Evolutionary conservation across 2,113 vertebrate species (phyloP).

Genomic region (Dasypus novemcinctus): DNA sequence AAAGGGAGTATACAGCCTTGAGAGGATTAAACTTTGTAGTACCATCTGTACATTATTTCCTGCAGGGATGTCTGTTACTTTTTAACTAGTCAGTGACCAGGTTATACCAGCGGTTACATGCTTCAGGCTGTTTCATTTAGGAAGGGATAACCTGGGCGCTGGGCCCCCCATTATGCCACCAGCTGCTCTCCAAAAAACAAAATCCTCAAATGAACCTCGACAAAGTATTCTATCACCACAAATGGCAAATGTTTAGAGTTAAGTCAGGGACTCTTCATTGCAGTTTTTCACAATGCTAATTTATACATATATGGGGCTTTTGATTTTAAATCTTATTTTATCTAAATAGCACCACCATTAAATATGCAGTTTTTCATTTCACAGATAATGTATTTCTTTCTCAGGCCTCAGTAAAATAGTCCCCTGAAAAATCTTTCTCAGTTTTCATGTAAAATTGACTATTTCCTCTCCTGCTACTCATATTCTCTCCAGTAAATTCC

Average conservation of each 20-base stretch:
- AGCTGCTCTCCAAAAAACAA: not conserved
- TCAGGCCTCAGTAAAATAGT: not conserved
- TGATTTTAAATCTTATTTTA: slow-evolving; percentile 29
- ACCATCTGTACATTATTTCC: too few relatives aligned
- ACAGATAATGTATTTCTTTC: not conserved
- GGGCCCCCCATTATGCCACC: not conserved
- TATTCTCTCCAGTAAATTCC: not conserved
- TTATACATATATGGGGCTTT: not conserved
- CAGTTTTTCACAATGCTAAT: not conserved
- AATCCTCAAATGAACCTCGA: slow-evolving; percentile 47
- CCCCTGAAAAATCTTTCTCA: not conserved
- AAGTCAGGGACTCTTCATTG: not conserved
- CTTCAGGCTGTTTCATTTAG: too few relatives aligned
- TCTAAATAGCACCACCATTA: not conserved
- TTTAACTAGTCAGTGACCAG: too few relatives aligned
- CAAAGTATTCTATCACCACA: slow-evolving; percentile 27
- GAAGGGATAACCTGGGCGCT: too few relatives aligned
- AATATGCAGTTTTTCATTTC: not conserved
- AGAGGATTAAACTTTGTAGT: too few relatives aligned
- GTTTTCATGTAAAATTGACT: not conserved
- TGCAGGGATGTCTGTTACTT: too few relatives aligned
- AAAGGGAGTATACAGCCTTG: too few relatives aligned
- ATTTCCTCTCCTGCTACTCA: not conserved
- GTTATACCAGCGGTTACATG: too few relatives aligned
- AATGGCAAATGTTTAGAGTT: not conserved